Conservation (phyloP, 2,113 vertebrate genomes). For the Mellivora capensis region DNA sequence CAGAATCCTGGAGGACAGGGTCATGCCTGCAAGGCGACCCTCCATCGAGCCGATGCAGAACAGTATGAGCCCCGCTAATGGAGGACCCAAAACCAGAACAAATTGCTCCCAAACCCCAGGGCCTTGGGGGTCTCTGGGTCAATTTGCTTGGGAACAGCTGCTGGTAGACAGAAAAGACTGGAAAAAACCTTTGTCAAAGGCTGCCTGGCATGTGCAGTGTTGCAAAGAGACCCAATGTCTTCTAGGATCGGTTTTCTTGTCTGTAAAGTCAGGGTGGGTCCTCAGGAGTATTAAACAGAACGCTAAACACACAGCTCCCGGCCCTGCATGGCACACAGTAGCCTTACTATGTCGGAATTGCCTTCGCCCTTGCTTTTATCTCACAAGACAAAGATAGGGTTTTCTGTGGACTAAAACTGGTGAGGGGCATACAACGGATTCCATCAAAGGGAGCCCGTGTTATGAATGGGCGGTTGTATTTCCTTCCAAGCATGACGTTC, state of each 20-base stretch:
- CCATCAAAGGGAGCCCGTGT: not conserved
- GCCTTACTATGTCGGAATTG: not conserved
- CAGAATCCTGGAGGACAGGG: not conserved
- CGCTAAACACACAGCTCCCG: not conserved
- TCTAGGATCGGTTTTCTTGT: not conserved
- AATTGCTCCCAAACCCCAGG: not conserved
- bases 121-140: not conserved
- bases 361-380: not conserved
- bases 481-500: slow-evolving; percentile 36
- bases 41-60: not conserved
- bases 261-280: slow-evolving; percentile 1
- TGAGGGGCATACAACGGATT: not conserved
- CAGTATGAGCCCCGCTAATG: not conserved
- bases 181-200: slow-evolving; percentile 1
- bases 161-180: not conserved
- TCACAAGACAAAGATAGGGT: not conserved
- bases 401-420: slow-evolving; percentile 39
- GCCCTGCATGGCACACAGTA: not conserved
- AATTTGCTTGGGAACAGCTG: not conserved
- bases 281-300: not conserved
- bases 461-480: slow-evolving; percentile 3
- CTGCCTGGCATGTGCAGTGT: not conserved
- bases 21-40: not conserved
- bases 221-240: not conserved
- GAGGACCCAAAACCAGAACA: not conserved